Base-by-base conservation (phyloP, 35 echinoderm and acorn worm species). In the Holothuria glaberrima region DNA sequence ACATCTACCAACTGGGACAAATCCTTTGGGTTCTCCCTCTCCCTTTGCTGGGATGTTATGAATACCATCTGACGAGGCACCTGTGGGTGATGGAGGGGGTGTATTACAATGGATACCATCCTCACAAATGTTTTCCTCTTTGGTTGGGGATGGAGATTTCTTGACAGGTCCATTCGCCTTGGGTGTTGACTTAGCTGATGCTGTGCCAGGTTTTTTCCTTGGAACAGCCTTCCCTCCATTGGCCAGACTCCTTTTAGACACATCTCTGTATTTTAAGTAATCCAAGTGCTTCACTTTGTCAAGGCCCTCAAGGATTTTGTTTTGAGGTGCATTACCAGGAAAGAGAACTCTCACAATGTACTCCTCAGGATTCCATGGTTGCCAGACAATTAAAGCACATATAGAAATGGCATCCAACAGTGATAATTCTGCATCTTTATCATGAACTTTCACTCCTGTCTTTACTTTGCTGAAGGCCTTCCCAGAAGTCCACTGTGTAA, bases 311-410 rank as follows among this genome's bases (percentile, higher is more conserved):
- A 99, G 63, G 35, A 99, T 95, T 64, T 93, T 94, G 69, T 82
- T 95, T 61, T 99, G 97, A 31, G 97, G 93, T 56, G 97, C 97
- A 91, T 99, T 99, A 29, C 97, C 97, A 30, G 97, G 97, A 57
- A 99, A 99, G 14, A 99, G 86, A 13, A 99, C 93, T 91, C 94
- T 82, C 56, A 99, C 91, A 71, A 94, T 99, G 59, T 94, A 83
- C 70, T 99, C 97, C 29, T 91, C 80, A 28, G 82, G 93, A 52
- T 94, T 92, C 44, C 91, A 94, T 71, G 97, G 93, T 59, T 99
- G 97, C 97, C 97, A 99, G 41, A 99, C 97, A 83, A 99, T 91
- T 71, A 99, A 75, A 70, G 97, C 91, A 93, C 97, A 99, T 31
- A 99, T 89, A 65, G 97, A 99, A 13, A 94, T 84, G 25, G 93